Percentiles rank a stretch among this genome's conserved stretches.
These are phyloP conservation scores for Littorina saxatilis DNA, from an alignment of 1,140 invertebrate species.

Conservation along the genomic window DNA sequence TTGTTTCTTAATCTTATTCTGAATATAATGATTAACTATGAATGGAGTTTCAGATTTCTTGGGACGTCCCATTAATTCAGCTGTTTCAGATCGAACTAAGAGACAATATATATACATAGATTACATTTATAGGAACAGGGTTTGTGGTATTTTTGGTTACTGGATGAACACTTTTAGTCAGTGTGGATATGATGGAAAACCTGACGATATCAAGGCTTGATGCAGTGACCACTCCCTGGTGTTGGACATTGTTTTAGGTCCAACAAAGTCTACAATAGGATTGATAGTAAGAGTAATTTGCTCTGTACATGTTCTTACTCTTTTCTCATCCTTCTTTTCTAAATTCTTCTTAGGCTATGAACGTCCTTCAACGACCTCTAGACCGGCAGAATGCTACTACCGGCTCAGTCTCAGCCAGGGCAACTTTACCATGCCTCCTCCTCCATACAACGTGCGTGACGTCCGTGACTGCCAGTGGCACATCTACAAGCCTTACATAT, in stretches of 20 bases:
- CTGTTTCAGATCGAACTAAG: neutral
- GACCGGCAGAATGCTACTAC: conserved; percentile 4
- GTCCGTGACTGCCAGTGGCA: conserved; percentile 8
- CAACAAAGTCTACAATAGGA: neutral
- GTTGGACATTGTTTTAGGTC: neutral
- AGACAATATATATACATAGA: neutral
- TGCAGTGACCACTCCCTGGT: neutral
- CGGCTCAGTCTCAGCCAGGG: neutral
- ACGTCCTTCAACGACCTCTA: neutral
- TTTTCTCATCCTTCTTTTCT: neutral
- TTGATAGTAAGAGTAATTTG: neutral
- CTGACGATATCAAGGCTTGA: too few species aligned
- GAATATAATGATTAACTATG: too few species aligned
- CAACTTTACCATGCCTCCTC: conserved; percentile 16
- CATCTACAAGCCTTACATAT: conserved; percentile 1
- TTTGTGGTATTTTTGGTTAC: too few species aligned
- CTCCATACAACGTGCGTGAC: neutral
- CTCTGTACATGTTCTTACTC: too few species aligned
- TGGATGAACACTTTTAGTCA: too few species aligned
- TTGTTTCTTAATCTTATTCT: too few species aligned
- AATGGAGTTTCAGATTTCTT: neutral
- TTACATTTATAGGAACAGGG: too few species aligned
- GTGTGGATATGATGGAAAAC: too few species aligned
- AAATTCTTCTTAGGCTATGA: neutral
- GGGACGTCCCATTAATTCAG: too few species aligned